Conservation (phyloP, 2,113 vertebrate species). For the Pseudorhombus dupliciocellatus region DNA sequence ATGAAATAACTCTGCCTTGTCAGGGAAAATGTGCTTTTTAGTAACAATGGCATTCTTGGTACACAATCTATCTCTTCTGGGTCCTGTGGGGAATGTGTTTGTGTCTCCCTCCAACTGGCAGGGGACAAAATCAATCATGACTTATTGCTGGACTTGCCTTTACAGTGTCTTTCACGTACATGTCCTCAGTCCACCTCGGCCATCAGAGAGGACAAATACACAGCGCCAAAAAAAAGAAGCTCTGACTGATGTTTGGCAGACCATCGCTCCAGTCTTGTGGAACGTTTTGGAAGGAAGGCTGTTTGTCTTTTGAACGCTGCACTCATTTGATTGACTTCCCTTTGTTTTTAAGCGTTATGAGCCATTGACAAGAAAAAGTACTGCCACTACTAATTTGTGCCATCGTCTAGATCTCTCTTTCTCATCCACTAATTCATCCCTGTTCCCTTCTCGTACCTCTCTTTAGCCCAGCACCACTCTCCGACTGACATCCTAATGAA, state of each 20-base stretch:
- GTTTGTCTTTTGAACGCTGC: slow-evolving; percentile 50
- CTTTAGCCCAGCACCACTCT: slow-evolving; percentile 20
- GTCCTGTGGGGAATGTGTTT: slow-evolving; percentile 66
- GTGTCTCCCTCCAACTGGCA: slow-evolving; percentile 64
- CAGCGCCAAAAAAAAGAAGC: slow-evolving; percentile 17
- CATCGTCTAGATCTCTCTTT: slow-evolving; percentile 30
- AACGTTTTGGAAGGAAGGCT: slow-evolving; percentile 42
- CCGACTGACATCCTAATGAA: slow-evolving; percentile 55
- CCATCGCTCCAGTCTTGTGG: slow-evolving; percentile 48
- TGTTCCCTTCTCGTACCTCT: slow-evolving; percentile 43
- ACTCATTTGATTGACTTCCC: slow-evolving; percentile 49
- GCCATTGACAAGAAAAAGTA: slow-evolving; percentile 45
- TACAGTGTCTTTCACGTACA: slow-evolving; percentile 67
- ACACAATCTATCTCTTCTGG: slow-evolving; percentile 68
- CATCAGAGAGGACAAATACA: slow-evolving; percentile 56
- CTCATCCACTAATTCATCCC: slow-evolving; percentile 39
- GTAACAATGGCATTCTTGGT: slow-evolving; percentile 65
- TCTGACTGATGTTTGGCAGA: slow-evolving; percentile 60
- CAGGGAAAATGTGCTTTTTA: slow-evolving; percentile 75
- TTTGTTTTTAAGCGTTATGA: slow-evolving; percentile 54
- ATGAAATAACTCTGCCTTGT: slow-evolving; percentile 63
- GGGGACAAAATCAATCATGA: slow-evolving; percentile 77
- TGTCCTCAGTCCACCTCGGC: slow-evolving; percentile 61
- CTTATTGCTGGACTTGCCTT: slow-evolving; percentile 72
- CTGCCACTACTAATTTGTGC: slow-evolving; percentile 42